Evolutionary conservation across 35 echinoderm and acorn worm genomes (phyloP).

Genomic region (Apostichopus parvimensis): DNA sequence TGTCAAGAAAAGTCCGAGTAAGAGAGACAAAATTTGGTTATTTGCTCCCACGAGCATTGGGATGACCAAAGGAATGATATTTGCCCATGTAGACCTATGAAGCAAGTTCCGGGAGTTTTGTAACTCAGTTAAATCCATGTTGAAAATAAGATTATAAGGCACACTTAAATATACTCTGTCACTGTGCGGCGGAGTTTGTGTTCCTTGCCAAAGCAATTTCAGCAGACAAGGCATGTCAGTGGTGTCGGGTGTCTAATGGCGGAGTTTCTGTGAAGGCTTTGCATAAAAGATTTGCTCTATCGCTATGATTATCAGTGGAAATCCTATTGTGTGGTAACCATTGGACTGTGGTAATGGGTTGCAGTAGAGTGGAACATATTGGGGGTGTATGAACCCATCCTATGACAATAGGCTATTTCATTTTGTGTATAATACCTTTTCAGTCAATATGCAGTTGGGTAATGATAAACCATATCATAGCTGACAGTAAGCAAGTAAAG

Average conservation of each 20-base stretch:
- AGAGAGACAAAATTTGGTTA: not conserved
- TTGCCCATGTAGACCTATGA: not conserved
- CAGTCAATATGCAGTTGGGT: too few relatives aligned
- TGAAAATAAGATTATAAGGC: too few relatives aligned
- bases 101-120: not conserved
- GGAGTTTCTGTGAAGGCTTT: slow-evolving; percentile 2
- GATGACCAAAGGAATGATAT: not conserved
- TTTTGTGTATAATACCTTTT: too few relatives aligned
- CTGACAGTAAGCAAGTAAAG: too few relatives aligned
- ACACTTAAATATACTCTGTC: not conserved
- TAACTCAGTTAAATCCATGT: not conserved
- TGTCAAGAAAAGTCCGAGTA: not conserved
- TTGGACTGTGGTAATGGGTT: not conserved
- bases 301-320: not conserved
- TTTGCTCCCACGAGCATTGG: not conserved
- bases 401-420: too few relatives aligned
- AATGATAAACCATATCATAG: too few relatives aligned
- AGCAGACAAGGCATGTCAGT: not conserved
- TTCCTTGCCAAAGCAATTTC: not conserved
- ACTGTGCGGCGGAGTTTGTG: not conserved
- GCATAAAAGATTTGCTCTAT: slow-evolving; percentile 1
- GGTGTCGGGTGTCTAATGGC: slow-evolving; percentile 9
- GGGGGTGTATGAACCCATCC: too few relatives aligned
- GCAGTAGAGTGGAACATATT: not conserved
- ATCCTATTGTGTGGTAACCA: not conserved